Percentiles rank a stretch among this genome's conserved stretches.
phyloP scores from a whole-genome alignment of 2,113 vertebrate species.

The Camelus bactrianus region DNA sequence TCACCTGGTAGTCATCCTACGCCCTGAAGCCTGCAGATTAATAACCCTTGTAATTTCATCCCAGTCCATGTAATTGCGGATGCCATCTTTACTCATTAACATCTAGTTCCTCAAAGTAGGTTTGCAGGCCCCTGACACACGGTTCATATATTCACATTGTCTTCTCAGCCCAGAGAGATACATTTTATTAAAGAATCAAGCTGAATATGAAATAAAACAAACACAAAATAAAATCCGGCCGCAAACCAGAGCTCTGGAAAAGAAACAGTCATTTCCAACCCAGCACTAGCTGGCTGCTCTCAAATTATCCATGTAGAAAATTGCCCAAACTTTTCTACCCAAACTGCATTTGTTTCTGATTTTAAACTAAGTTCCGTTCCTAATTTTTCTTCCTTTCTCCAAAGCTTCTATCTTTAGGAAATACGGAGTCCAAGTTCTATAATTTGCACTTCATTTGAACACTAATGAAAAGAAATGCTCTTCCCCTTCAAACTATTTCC shows the following conservation, averaged over 20 bases:
- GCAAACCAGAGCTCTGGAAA: slow-evolving; percentile 47
- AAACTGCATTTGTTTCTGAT: slow-evolving; percentile 82
- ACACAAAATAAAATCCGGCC: slow-evolving; percentile 56
- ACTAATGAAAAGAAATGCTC: slow-evolving; percentile 88
- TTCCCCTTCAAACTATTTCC: slow-evolving; percentile 87
- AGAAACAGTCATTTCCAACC: slow-evolving; percentile 46
- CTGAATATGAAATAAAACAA: slow-evolving; percentile 63
- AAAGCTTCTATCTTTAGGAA: slow-evolving; percentile 86
- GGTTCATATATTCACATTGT: background rate
- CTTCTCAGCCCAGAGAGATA: slow-evolving; percentile 48
- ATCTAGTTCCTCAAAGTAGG: slow-evolving; percentile 72
- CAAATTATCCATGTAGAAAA: slow-evolving; percentile 84
- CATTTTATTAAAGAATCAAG: slow-evolving; percentile 60
- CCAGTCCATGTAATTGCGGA: slow-evolving; percentile 64
- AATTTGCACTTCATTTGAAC: slow-evolving; percentile 88
- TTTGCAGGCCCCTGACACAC: slow-evolving; percentile 55
- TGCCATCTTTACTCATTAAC: slow-evolving; percentile 72
- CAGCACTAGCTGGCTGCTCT: slow-evolving; percentile 67
- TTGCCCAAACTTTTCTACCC: slow-evolving; percentile 74
- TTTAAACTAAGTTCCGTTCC: slow-evolving; percentile 82
- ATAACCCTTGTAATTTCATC: slow-evolving; percentile 77
- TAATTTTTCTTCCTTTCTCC: slow-evolving; percentile 75
- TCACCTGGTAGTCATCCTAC: slow-evolving; percentile 60
- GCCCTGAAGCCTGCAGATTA: slow-evolving; percentile 74
- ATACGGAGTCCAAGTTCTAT: slow-evolving; percentile 84